Evolutionary conservation across 1,140 invertebrate genomes (phyloP).

Genomic region (Drosophila serrata): DNA sequence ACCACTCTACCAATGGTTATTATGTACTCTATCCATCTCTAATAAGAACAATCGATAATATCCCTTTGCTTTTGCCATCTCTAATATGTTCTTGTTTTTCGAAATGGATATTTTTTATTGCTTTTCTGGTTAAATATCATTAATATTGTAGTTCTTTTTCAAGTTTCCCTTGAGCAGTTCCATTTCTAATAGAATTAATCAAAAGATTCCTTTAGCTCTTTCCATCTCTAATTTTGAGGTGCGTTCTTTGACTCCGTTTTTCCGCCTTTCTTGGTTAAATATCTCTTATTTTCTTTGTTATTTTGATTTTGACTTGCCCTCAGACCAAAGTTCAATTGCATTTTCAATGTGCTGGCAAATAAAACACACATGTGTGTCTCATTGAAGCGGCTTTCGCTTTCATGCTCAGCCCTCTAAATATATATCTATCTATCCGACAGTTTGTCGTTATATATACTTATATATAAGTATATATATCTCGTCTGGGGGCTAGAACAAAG

Average conservation of each 20-base stretch:
- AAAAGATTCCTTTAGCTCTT: not conserved
- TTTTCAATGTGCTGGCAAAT: conserved; percentile 6
- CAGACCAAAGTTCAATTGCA: conserved; percentile 26
- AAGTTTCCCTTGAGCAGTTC: no score
- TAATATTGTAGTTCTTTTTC: no score
- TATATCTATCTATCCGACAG: conserved; percentile 11
- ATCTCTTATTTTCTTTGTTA: conserved; percentile 1
- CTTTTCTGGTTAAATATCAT: no score
- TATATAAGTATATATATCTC: not conserved
- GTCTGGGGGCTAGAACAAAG: conserved; percentile 47
- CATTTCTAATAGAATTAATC: no score
- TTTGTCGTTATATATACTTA: conserved; percentile 11
- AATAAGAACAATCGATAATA: no score
- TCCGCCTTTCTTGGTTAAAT: not conserved
- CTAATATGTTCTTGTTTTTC: no score
- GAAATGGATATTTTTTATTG: no score
- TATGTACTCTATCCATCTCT: no score
- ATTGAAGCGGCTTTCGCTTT: conserved; percentile 66
- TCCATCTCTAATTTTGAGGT: not conserved
- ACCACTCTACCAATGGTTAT: not conserved
- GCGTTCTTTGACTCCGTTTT: not conserved
- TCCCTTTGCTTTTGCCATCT: no score
- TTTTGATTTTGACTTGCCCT: not conserved
- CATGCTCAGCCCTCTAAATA: conserved; percentile 42
- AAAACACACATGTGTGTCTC: conserved; percentile 17